Base-by-base conservation (phyloP, 2,113 vertebrate species). In the Solea senegalensis region DNA sequence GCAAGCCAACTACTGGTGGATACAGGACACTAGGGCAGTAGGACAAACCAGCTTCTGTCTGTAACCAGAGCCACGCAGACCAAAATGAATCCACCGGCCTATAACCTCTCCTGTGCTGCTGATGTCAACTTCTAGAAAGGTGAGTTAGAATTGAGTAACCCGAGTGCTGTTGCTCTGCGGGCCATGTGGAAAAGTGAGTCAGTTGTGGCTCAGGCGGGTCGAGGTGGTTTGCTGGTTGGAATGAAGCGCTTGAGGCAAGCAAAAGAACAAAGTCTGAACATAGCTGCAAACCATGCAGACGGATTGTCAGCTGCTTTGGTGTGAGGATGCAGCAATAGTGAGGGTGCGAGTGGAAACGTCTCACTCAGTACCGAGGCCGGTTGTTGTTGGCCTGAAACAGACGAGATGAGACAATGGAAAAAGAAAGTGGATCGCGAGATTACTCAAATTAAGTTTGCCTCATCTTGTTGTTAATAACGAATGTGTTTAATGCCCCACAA, bases 401-500 rank as follows among this genome's bases (percentile, higher is more conserved):
- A 68, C 45, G 43, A 76, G 54, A 82, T 57, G 76, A 86, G 66
- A 84, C 72, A 74, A 71, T 59, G 62, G 63, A 74, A 80, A 64
- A 67, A 82, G 78, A 61, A 84, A 85, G 45, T 12, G 43, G 82
- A 81, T 59, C 74, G 77, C 57, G 54, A 44, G 67, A 66, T 44
- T 65, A 69, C 62, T 88, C 76, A 82, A 85, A 86, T 90, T 41
- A 76, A 80, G 69, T 83, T 63, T 73, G 81, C 63, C 80, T 66
- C 65, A 59, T 46, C 40, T 58, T 82, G 80, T 48, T 78, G 74
- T 89, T 83, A 86, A 91, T 87, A 88, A 89, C 73, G 83, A 82
- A 87, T 78, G 87, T 68, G 78, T 76, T 80, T 64, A 59, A 80
- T 8, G 41, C 70, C 69, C 65, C 69, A 69, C 50, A 72, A 82